Evolutionary conservation across 1,140 invertebrate species (phyloP), one percentile per base, ranked within the genome.

Genomic region (Drosophila aff.): DNA sequence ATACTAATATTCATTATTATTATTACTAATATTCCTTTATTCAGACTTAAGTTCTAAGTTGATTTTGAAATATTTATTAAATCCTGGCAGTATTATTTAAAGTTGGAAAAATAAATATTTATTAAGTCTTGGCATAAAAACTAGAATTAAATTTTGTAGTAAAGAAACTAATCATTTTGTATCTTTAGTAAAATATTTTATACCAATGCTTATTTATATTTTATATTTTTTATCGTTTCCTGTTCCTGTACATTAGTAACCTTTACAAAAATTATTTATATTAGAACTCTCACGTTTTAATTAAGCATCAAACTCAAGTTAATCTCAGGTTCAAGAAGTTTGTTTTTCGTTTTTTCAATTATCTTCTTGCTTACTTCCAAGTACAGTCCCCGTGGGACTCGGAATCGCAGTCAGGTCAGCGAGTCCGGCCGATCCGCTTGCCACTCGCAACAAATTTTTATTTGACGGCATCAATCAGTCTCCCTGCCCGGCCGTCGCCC

Each of bases 381-480:
- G 69, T 73, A 73, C 69, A 73, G 69, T 73, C 69, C 31, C 69
- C 23, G 4, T 16, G 31, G 63, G 40, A 62, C 16, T 62, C 9
- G 58, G 28, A 65, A 43, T 65, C 62, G 62, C 58, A 73, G 67
- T 41, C 52, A 38, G 33, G 68, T 49, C 61, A 69, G 69, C 46
- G 47, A 71, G 69, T 73, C 69, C 55, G 7, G n/a, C 40, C 58
- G 67, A 59, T 59, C 53, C 55, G 69, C 69, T 50, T 73, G 59
- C 67, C 77, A 89, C 60, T 73, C 74, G 69, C 81, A 75, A 79
- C 81, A 84, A 87, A 87, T 84, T 89, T 87, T 87, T 90, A 72
- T 73, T 87, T 87, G 84, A 79, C 85, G 67, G 85, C 84, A 87
- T 87, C 81, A 87, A 87, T 87, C 84, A 87, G 84, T 89, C 84